Evolutionary conservation across 2,113 vertebrate species (phyloP), one percentile per base, ranked within the genome.

Genomic region (Hipposideros armiger): DNA sequence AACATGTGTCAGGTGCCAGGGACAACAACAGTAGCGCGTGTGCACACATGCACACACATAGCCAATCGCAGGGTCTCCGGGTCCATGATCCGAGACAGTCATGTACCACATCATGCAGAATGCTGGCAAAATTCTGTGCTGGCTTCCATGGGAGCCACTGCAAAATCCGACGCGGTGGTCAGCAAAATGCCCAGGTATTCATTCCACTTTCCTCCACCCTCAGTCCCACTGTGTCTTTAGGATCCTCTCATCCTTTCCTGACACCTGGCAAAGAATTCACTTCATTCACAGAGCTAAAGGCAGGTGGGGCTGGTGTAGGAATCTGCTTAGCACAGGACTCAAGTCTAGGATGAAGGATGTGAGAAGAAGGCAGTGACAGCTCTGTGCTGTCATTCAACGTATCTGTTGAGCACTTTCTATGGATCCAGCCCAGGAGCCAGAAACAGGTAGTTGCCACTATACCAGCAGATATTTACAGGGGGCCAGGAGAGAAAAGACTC

Each of bases 41-140:
- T 9, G 11, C 36, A 5, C 3, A 13, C 58, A 9, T 24, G 22
- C 9, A 9, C 64, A 26, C 4, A 14, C 11, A 14, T 19, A 32
- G 4, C 36, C 50, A 24, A 3, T 3, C 10, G 14, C 17, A 7
- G 32, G 62, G 40, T 42, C 73, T 69, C 28, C 4, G 15, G 47
- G 69, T 3, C 60, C 8, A 0, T 20, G 54, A 22, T 11, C 56
- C 62, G 0, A 1, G 9, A 64, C 24, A n/a, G 52, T 2, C 11
- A 20, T 0, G 4, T 0, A 26, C 30, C 6, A 0, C 0, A 0
- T 36, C 47, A 7, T 3, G 36, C 54, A 24, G 0, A 5, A 52
- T 22, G 15, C 24, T 24, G 16, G 19, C 32, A 47, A 8, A 11
- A 11, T 32, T 69, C 70, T 30, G 17, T 28, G 17, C 60, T 20